Conservation (phyloP, 2,797 vertebrate species). For the Myoxocephalus aenaeus region DNA sequence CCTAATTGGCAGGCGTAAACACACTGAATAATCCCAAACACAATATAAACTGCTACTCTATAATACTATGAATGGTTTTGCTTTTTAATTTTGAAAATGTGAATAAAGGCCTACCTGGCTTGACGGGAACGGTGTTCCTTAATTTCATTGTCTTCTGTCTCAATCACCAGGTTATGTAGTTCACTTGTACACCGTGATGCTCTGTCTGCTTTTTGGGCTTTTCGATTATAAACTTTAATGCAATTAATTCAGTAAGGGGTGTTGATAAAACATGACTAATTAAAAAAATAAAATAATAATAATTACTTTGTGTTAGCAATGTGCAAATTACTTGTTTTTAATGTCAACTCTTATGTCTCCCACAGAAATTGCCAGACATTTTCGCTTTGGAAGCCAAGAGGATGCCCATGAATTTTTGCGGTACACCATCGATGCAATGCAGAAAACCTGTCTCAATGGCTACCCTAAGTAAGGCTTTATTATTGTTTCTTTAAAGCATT, state of each 20-base stretch:
- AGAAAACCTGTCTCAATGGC: conserved; percentile 94
- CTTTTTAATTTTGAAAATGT: background rate
- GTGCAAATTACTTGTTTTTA: too few relatives aligned
- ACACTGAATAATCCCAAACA: background rate
- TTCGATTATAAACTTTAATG: background rate
- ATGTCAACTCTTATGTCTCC: conserved; percentile 15
- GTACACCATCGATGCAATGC: conserved; percentile 96
- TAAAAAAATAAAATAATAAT: background rate
- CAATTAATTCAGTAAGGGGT: background rate
- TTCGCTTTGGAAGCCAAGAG: conserved; percentile 94
- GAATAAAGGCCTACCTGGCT: too few relatives aligned
- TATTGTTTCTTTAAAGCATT: background rate
- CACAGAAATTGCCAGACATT: conserved; percentile 93
- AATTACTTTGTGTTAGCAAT: background rate
- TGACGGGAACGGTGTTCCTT: too few relatives aligned
- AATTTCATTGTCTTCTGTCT: too few relatives aligned
- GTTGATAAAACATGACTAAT: background rate
- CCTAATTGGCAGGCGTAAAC: background rate
- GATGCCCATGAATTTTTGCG: conserved; percentile 96
- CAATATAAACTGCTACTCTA: background rate
- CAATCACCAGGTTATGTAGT: too few relatives aligned
- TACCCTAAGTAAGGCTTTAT: conserved; percentile 87
- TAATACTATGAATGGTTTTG: background rate
- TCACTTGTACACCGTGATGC: too few relatives aligned
- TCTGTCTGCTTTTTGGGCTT: background rate